These are phyloP conservation scores for Podilymbus podiceps DNA, from an alignment of 2,113 vertebrate genomes.

Conservation along the genomic window DNA sequence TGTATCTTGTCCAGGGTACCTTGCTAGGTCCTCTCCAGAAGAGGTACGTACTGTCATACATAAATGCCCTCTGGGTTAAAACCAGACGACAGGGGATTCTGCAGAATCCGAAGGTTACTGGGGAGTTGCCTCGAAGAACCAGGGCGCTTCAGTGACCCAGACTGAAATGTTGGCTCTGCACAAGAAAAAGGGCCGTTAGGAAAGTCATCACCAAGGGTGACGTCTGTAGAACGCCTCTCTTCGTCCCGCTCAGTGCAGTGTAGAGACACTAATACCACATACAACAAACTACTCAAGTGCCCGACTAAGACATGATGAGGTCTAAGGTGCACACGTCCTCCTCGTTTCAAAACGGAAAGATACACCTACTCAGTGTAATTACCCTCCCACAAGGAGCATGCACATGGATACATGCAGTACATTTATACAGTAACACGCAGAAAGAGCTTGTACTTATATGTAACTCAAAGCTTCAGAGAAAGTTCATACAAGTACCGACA, in stretches of 20 bases:
- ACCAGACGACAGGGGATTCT: slow-evolving; percentile 85
- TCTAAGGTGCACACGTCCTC: background rate
- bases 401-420: background rate
- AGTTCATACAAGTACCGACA: background rate
- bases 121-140: slow-evolving; percentile 81
- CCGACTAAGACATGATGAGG: background rate
- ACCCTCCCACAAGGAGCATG: background rate
- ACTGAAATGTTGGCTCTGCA: slow-evolving; percentile 80
- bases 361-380: rapidly evolving
- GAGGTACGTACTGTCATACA: slow-evolving; percentile 79
- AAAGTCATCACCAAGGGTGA: background rate
- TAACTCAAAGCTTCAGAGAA: background rate
- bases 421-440: background rate
- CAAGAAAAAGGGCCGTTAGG: background rate
- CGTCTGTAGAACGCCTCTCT: background rate
- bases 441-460: background rate
- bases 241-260: background rate
- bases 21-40: slow-evolving; percentile 41
- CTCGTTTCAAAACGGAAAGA: background rate
- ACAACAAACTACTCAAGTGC: background rate
- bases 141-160: slow-evolving; percentile 90
- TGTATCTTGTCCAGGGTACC: slow-evolving; percentile 42
- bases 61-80: slow-evolving; percentile 98
- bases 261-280: background rate
- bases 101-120: slow-evolving; percentile 89